Percentiles rank a stretch among this genome's conserved stretches.
These are phyloP conservation scores for Mamestra configurata DNA, from an alignment of 1,140 invertebrate species.

Conservation along the genomic window DNA sequence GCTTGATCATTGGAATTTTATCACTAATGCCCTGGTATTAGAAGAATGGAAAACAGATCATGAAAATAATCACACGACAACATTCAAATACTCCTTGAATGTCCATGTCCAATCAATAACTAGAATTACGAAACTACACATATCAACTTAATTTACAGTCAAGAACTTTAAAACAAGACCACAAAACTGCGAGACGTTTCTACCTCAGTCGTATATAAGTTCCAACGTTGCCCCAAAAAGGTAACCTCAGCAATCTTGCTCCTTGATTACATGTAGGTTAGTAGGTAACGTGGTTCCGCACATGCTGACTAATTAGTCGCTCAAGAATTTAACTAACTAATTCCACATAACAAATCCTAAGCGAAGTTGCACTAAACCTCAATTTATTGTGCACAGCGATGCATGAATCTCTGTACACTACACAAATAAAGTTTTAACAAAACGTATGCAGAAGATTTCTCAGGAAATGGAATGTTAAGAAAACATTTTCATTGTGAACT, in stretches of 20 bases:
- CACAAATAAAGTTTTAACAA: constrained; percentile 4
- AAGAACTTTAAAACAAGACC: too few species aligned
- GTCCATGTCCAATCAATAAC: too few species aligned
- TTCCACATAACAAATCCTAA: not conserved
- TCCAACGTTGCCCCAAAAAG: not conserved
- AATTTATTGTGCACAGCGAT: not conserved
- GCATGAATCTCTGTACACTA: not conserved
- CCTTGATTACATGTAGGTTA: not conserved
- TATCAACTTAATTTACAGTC: too few species aligned
- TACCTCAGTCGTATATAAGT: not conserved
- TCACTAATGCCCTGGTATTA: too few species aligned
- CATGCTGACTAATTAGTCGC: constrained; percentile 20
- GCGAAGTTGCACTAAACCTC: not conserved
- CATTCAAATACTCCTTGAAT: too few species aligned
- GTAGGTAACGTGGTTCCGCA: not conserved
- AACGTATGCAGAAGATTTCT: not conserved
- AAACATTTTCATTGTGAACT: constrained; percentile 22
- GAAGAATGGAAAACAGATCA: too few species aligned
- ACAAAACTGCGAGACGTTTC: too few species aligned
- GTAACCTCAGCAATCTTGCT: not conserved
- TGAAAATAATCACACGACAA: too few species aligned
- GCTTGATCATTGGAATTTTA: too few species aligned
- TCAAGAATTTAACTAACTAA: not conserved
- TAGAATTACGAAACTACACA: too few species aligned
- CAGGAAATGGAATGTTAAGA: constrained; percentile 21